Percentiles rank a stretch among this genome's conserved stretches.
These are phyloP conservation scores for Drosophila rellima DNA, from an alignment of 2,888 invertebrate species.

Conservation along the genomic window DNA sequence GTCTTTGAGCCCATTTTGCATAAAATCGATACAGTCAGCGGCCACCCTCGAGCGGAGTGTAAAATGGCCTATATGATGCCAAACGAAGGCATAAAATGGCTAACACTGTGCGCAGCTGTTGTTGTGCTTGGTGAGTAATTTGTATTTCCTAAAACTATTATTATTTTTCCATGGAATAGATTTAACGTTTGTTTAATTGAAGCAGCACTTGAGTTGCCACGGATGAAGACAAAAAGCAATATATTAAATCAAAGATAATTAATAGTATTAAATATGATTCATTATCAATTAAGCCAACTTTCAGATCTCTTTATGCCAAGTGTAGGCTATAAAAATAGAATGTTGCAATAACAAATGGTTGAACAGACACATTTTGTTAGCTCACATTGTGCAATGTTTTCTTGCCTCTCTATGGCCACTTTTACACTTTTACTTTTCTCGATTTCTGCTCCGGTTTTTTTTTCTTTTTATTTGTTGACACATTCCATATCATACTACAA, in stretches of 20 bases:
- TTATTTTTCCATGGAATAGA: slow-evolving; percentile 38
- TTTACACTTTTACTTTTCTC: slow-evolving; percentile 39
- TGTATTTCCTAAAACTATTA: slow-evolving; percentile 5
- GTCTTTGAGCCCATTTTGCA: slow-evolving; percentile 54
- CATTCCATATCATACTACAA: slow-evolving; percentile 21
- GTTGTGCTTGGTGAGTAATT: slow-evolving; percentile 82
- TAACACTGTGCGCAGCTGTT: slow-evolving; percentile 82
- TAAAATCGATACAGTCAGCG: slow-evolving; percentile 68
- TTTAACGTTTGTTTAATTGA: slow-evolving; percentile 19
- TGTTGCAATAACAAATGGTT: slow-evolving; percentile 25
- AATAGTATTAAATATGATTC: neutral
- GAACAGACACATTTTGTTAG: slow-evolving; percentile 9
- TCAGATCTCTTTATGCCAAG: neutral
- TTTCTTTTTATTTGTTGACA: slow-evolving; percentile 56
- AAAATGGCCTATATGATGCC: slow-evolving; percentile 78
- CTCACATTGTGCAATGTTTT: slow-evolving; percentile 24
- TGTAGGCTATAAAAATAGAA: slow-evolving; percentile 23
- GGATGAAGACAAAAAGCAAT: neutral
- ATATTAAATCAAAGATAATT: neutral
- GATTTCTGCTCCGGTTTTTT: slow-evolving; percentile 27
- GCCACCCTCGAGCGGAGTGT: slow-evolving; percentile 48
- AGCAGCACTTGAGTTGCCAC: slow-evolving; percentile 11
- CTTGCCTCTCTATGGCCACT: slow-evolving; percentile 8
- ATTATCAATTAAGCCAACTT: slow-evolving; percentile 3
- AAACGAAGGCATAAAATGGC: slow-evolving; percentile 83